These are phyloP conservation scores for Catharus bicknelli DNA, from an alignment of 2,113 vertebrate species.

Conservation along the genomic window DNA sequence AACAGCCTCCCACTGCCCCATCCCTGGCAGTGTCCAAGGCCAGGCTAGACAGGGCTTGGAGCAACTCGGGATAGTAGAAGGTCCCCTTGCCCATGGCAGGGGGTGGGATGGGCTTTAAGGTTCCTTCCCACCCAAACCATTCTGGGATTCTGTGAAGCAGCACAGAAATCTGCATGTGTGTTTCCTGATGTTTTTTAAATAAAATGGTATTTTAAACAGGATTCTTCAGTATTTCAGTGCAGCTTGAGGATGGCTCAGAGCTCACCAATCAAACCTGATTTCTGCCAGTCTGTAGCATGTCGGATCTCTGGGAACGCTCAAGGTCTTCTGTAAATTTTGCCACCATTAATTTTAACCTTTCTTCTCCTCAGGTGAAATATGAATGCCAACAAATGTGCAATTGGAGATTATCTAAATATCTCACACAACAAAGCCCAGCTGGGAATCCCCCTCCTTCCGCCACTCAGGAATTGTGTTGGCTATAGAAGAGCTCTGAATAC, in stretches of 20 bases:
- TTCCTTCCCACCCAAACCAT: background rate
- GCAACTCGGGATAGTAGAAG: background rate
- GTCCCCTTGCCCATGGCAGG: background rate
- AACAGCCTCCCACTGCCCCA: background rate
- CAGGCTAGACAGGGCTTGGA: background rate
- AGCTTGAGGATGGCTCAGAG: background rate
- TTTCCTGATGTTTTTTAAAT: background rate
- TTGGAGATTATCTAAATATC: background rate
- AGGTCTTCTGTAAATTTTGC: background rate
- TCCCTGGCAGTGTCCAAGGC: background rate
- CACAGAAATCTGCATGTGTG: rapidly evolving
- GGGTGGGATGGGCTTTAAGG: background rate
- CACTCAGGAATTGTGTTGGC: rapidly evolving
- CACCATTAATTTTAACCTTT: background rate
- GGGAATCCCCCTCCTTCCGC: background rate
- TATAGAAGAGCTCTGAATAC: background rate
- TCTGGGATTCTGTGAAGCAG: background rate
- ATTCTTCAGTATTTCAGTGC: background rate
- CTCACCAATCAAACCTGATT: background rate
- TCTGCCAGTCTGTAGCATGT: rapidly evolving
- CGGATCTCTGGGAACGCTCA: background rate
- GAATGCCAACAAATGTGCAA: background rate
- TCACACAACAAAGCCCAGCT: background rate
- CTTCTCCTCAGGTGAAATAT: background rate
- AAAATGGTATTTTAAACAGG: background rate